These are phyloP conservation scores for Sphaerophoria rueppellii DNA, from an alignment of 2,888 invertebrate species.

Conservation along the genomic window DNA sequence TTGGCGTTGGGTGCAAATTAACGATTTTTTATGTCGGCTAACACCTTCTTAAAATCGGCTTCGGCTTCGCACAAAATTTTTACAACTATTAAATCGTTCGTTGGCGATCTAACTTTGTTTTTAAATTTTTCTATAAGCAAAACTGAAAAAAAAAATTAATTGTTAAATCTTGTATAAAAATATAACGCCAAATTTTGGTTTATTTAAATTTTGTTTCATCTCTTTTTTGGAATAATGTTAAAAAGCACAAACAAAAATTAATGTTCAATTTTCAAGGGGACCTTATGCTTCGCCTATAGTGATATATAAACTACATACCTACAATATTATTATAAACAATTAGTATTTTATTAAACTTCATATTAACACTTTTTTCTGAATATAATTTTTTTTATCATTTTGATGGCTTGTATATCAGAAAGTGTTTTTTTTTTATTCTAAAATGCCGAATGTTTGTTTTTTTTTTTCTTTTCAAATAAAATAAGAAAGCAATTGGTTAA, in stretches of 20 bases:
- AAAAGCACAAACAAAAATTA: conserved; percentile 52
- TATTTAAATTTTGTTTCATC: too few species aligned
- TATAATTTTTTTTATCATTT: not conserved
- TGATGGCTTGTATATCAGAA: conserved; percentile 17
- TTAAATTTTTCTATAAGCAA: not conserved
- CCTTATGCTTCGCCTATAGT: conserved; percentile 70
- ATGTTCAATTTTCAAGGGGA: conserved; percentile 66
- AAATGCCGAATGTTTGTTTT: conserved; percentile 47
- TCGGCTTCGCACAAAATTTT: too few species aligned
- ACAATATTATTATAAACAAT: conserved; percentile 12
- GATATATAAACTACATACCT: conserved; percentile 65
- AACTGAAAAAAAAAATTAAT: conserved; percentile 24
- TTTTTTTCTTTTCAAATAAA: conserved; percentile 36
- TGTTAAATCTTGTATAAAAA: conserved; percentile 69
- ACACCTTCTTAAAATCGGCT: too few species aligned
- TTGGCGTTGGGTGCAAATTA: not conserved
- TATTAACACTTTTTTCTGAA: conserved; percentile 1
- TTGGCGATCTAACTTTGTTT: too few species aligned
- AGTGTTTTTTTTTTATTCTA: conserved; percentile 11
- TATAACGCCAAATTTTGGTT: too few species aligned
- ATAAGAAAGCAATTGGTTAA: conserved; percentile 61
- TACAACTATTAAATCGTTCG: too few species aligned
- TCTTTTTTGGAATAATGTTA: conserved; percentile 50
- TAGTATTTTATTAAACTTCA: conserved; percentile 15
- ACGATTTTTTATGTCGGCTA: not conserved